A percentile compares a stretch with the other conserved stretches of the same genome.
These are phyloP conservation scores for Vidua chalybeata DNA, from an alignment of 2,113 vertebrate species.

Conservation along the genomic window DNA sequence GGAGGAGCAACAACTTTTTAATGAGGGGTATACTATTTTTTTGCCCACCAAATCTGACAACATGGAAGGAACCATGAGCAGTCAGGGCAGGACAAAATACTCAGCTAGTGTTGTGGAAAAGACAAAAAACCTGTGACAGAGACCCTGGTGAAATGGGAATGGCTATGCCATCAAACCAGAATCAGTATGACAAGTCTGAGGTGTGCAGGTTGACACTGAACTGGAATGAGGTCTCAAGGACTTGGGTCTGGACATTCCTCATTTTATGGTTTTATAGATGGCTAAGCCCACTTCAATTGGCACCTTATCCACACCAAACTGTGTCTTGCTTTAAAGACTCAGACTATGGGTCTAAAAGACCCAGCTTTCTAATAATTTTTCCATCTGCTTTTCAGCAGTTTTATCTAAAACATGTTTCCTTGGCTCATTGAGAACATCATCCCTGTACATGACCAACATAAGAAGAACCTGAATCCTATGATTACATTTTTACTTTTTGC, in stretches of 20 bases:
- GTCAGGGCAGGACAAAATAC: not conserved
- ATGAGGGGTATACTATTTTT: not conserved
- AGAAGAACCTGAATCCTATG: not conserved
- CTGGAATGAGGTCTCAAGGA: not conserved
- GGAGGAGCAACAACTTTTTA: not conserved
- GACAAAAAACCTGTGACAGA: not conserved
- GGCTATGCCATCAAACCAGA: not conserved
- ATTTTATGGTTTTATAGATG: not conserved
- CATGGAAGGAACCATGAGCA: not conserved
- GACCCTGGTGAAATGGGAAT: not conserved
- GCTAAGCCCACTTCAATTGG: not conserved
- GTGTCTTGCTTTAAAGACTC: not conserved
- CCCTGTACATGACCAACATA: not conserved
- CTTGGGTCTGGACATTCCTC: not conserved
- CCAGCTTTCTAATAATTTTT: not conserved
- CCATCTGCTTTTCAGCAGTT: slow-evolving; percentile 8
- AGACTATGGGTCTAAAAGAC: not conserved
- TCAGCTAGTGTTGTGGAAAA: not conserved
- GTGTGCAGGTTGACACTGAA: not conserved
- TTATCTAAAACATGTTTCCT: slow-evolving; percentile 2
- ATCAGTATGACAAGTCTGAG: not conserved
- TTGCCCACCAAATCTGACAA: not conserved
- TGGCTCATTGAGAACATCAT: not conserved
- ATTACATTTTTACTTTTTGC: not conserved
- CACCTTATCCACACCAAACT: not conserved